Percentiles rank a stretch among this genome's conserved stretches.
These are phyloP conservation scores for Ochropleura leucogaster DNA, from an alignment of 2,888 invertebrate genomes.

Conservation along the genomic window DNA sequence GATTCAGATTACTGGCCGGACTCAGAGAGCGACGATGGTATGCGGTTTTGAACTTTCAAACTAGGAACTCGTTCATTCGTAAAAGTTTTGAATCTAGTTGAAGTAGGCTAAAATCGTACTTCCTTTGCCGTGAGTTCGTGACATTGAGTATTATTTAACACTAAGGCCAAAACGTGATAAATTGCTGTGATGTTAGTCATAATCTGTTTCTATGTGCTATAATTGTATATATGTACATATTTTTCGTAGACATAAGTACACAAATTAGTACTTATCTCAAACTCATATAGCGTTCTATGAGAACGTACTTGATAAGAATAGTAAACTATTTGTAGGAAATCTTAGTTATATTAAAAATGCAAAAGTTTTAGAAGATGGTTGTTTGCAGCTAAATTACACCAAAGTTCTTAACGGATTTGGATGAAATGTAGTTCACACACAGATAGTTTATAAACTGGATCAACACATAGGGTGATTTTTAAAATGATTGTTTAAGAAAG, in stretches of 20 bases:
- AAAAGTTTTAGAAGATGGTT: not conserved
- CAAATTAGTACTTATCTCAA: not conserved
- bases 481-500: not conserved
- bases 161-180: constrained; percentile 23
- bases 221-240: not conserved
- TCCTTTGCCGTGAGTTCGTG: constrained; percentile 15
- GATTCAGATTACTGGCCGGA: constrained; percentile 85
- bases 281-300: not conserved
- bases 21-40: constrained; percentile 82
- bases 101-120: constrained; percentile 1
- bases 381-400: not conserved
- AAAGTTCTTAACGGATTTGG: not conserved
- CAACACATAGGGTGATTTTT: not conserved
- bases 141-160: constrained; percentile 46
- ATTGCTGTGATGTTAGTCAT: constrained; percentile 23
- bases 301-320: not conserved
- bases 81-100: constrained; percentile 26
- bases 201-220: not conserved
- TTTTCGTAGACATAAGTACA: not conserved
- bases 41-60: constrained; percentile 41
- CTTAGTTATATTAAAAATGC: not conserved
- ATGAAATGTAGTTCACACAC: not conserved
- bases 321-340: not conserved
- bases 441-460: not conserved
- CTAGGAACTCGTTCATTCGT: not conserved